These are phyloP conservation scores for Tenualosa thibaudeaui DNA, from an alignment of 2,797 vertebrate species.

Conservation along the genomic window DNA sequence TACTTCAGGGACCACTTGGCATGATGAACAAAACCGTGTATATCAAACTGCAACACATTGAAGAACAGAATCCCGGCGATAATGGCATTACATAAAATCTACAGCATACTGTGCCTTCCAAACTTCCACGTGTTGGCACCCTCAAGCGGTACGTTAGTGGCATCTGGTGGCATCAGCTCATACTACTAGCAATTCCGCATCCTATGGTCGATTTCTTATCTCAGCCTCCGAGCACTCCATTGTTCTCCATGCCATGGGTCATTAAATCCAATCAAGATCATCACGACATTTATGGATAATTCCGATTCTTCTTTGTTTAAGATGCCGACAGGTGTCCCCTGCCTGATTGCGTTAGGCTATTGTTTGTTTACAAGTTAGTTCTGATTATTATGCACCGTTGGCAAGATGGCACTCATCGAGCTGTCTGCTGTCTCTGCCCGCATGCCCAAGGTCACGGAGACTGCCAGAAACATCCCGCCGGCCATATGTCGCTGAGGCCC, in stretches of 20 bases:
- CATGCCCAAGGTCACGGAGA: conserved; percentile 50
- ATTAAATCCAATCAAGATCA: conserved; percentile 25
- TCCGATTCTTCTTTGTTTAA: conserved; percentile 8
- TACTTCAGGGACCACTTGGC: not conserved
- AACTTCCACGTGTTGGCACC: not conserved
- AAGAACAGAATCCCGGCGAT: not conserved
- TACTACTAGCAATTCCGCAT: not conserved
- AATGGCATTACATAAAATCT: not conserved
- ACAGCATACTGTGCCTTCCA: not conserved
- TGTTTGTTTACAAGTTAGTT: conserved; percentile 24
- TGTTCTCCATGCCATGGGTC: conserved; percentile 12
- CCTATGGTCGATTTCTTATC: not conserved
- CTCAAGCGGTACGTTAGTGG: not conserved
- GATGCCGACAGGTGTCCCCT: not conserved
- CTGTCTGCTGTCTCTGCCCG: conserved; percentile 43
- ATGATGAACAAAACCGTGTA: not conserved
- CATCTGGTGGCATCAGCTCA: not conserved
- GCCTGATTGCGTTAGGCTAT: not conserved
- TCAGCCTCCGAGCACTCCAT: not conserved
- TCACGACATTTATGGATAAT: conserved; percentile 2
- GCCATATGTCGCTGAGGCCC: conserved; percentile 71
- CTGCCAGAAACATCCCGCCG: conserved; percentile 62
- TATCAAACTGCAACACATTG: not conserved
- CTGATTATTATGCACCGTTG: conserved; percentile 35
- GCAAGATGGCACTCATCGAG: conserved; percentile 44